Conservation (phyloP, 2,888 invertebrate genomes). For the Dexiosoma caninum region DNA sequence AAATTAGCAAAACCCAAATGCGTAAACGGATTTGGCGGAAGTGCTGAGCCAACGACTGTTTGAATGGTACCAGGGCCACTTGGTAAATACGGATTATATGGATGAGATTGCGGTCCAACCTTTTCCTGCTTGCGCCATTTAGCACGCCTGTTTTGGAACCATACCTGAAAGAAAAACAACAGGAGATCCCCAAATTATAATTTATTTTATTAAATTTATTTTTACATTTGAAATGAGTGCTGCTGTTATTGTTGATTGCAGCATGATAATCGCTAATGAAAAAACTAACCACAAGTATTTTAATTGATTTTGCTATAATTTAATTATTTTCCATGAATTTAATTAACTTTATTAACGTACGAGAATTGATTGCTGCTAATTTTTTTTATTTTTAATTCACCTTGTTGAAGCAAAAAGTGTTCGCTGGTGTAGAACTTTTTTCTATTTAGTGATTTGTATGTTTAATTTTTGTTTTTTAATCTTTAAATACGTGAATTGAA, state of each 20-base stretch:
- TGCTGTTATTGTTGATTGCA: neutral
- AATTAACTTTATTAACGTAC: slow-evolving; percentile 55
- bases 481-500: no score
- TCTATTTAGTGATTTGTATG: neutral
- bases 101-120: slow-evolving; percentile 93
- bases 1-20: slow-evolving; percentile 85
- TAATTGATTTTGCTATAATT: slow-evolving; percentile 56
- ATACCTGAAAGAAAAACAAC: slow-evolving; percentile 82
- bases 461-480: no score
- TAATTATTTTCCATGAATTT: slow-evolving; percentile 65
- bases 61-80: slow-evolving; percentile 83
- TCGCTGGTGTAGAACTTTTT: neutral
- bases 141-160: slow-evolving; percentile 95
- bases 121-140: slow-evolving; percentile 97
- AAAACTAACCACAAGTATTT: slow-evolving; percentile 47
- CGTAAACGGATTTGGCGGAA: slow-evolving; percentile 88
- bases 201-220: neutral
- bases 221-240: neutral
- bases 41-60: slow-evolving; percentile 85
- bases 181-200: no score
- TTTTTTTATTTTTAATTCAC: neutral
- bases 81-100: slow-evolving; percentile 90
- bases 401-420: neutral
- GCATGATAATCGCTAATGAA: slow-evolving; percentile 29
- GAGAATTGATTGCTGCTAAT: no score